phyloP scores from a whole-genome alignment of 53 echinoderm and acorn worm species.

The Patiria pectinifera region DNA sequence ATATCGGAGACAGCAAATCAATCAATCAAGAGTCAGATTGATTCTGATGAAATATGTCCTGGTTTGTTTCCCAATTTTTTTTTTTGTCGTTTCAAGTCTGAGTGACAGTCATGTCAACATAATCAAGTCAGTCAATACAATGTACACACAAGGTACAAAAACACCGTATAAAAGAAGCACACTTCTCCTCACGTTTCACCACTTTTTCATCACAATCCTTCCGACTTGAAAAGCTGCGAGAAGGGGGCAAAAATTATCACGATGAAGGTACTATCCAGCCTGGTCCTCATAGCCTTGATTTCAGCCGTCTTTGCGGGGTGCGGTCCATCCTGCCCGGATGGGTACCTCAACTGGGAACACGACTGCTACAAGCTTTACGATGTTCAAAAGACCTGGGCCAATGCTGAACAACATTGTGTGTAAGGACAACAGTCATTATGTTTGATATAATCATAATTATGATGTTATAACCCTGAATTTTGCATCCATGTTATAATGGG shows the following conservation, averaged over 20 bases:
- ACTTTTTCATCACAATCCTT: background rate
- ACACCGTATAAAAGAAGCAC: background rate
- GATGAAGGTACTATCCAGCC: slow-evolving; percentile 3
- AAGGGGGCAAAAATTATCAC: background rate
- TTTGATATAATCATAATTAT: background rate
- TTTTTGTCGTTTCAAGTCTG: background rate
- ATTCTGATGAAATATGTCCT: too few species aligned
- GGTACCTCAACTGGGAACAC: background rate
- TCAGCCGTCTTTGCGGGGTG: slow-evolving; percentile 18
- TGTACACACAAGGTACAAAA: background rate
- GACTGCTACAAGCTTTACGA: slow-evolving; percentile 48
- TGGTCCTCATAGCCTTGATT: background rate
- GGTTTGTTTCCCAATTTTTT: too few species aligned
- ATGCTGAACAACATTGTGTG: slow-evolving; percentile 30
- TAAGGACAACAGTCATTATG: slow-evolving; percentile 1
- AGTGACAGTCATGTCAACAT: background rate
- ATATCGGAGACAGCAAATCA: too few species aligned
- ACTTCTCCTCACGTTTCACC: background rate
- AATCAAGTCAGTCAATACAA: background rate
- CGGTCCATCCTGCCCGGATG: background rate
- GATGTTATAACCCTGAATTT: background rate
- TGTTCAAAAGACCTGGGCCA: background rate
- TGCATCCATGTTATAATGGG: background rate
- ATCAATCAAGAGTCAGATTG: too few species aligned
- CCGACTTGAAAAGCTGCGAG: background rate